These are phyloP conservation scores for Aradophagus sp. DNA, from an alignment of 1,140 invertebrate genomes.

Conservation along the genomic window DNA sequence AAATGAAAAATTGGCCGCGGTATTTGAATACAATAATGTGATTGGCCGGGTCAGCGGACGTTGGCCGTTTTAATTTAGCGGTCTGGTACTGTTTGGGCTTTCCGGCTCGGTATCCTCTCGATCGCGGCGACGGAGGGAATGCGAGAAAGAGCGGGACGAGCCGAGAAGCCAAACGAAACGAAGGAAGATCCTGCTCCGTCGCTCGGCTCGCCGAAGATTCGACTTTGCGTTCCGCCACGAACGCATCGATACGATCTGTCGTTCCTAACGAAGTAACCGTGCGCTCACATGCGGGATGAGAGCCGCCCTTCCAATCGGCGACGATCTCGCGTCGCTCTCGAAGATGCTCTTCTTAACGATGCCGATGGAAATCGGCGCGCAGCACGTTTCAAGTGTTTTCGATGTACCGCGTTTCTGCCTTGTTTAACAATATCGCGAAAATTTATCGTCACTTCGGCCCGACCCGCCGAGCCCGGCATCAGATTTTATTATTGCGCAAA, in stretches of 20 bases:
- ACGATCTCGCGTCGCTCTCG: conserved; percentile 63
- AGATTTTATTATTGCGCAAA: conserved; percentile 57
- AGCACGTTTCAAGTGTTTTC: conserved; percentile 62
- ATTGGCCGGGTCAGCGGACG: conserved; percentile 26
- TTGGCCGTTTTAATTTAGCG: conserved; percentile 48
- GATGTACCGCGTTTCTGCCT: conserved; percentile 59
- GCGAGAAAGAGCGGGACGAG: too few species aligned
- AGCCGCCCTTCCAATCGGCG: conserved; percentile 63
- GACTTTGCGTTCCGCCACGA: conserved; percentile 62
- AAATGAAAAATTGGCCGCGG: conserved; percentile 21
- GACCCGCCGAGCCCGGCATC: conserved; percentile 40
- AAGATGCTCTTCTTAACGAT: conserved; percentile 61
- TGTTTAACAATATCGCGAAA: conserved; percentile 61
- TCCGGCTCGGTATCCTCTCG: conserved; percentile 36
- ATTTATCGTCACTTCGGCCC: conserved; percentile 53
- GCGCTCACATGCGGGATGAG: conserved; percentile 63
- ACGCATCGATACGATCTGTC: conserved; percentile 64
- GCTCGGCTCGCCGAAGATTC: conserved; percentile 55
- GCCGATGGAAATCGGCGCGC: conserved; percentile 60
- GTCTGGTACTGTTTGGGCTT: conserved; percentile 46
- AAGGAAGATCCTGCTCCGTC: conserved; percentile 55
- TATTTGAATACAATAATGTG: conserved; percentile 54
- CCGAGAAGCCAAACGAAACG: conserved; percentile 35
- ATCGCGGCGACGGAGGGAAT: neutral
- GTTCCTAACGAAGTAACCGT: conserved; percentile 67